phyloP scores from a whole-genome alignment of 2,113 vertebrate genomes.

The Pristiophorus japonicus region DNA sequence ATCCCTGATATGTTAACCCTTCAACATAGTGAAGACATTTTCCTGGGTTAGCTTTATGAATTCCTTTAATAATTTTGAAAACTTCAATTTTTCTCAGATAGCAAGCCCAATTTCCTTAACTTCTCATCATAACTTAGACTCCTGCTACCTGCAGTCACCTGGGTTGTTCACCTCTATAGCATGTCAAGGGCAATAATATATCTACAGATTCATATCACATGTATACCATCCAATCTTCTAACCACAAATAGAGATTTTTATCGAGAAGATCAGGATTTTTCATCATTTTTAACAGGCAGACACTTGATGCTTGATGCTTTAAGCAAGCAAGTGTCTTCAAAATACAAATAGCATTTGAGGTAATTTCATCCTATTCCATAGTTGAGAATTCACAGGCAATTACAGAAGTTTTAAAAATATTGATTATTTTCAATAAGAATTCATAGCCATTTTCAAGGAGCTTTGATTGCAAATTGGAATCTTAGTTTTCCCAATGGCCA shows the following conservation, averaged over 20 bases:
- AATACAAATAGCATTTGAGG: too few relatives aligned
- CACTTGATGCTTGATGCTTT: not conserved
- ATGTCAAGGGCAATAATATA: not conserved
- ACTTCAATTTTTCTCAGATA: too few relatives aligned
- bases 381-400: too few relatives aligned
- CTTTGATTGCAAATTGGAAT: not conserved
- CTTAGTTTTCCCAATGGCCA: not conserved
- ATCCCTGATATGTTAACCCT: not conserved
- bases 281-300: not conserved
- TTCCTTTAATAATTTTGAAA: not conserved
- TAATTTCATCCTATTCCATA: too few relatives aligned
- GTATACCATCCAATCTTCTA: not conserved
- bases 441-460: not conserved
- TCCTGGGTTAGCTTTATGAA: not conserved
- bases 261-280: not conserved
- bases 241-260: not conserved
- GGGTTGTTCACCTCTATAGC: not conserved
- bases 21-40: not conserved
- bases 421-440: not conserved
- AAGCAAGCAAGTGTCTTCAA: too few relatives aligned
- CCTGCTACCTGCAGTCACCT: not conserved
- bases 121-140: too few relatives aligned
- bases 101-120: too few relatives aligned
- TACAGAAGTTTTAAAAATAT: not conserved
- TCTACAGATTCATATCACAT: too few relatives aligned